Evolutionary conservation across 2,888 invertebrate species (phyloP).

Genomic region (Hedya salicella): DNA sequence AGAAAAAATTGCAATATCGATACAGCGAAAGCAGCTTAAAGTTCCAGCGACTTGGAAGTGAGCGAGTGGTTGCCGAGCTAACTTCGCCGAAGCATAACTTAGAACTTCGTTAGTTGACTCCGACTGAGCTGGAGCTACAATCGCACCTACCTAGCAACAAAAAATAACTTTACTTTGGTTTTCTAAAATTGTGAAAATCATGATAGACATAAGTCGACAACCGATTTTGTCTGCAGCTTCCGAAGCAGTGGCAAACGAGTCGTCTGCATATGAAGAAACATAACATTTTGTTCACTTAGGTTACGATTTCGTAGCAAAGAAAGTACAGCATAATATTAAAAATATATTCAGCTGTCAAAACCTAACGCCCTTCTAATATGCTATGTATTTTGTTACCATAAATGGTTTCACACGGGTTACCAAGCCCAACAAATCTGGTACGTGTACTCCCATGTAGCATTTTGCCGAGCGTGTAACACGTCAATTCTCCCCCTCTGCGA

Average conservation of each 20-base stretch:
- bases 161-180: no score
- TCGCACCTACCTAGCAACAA: no score
- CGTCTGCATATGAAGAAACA: no score
- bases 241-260: no score
- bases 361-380: background rate
- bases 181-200: no score
- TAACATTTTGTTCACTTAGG: no score
- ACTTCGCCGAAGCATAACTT: slow-evolving; percentile 25
- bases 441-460: slow-evolving; percentile 44
- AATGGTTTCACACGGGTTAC: slow-evolving; percentile 52
- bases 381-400: slow-evolving; percentile 40
- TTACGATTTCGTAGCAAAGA: no score
- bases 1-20: slow-evolving; percentile 26
- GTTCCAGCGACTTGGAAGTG: slow-evolving; percentile 26
- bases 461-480: slow-evolving; percentile 48
- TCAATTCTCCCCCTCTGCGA: slow-evolving; percentile 52
- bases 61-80: slow-evolving; percentile 23
- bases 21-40: slow-evolving; percentile 29
- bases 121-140: slow-evolving; percentile 4
- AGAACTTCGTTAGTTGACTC: slow-evolving; percentile 32
- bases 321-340: no score
- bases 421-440: slow-evolving; percentile 41
- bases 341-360: no score
- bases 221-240: no score
- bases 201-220: no score